A percentile compares a stretch with the other conserved stretches of the same genome.
These are phyloP conservation scores for Melanostoma mellinum DNA, from an alignment of 2,888 invertebrate genomes.

Conservation along the genomic window DNA sequence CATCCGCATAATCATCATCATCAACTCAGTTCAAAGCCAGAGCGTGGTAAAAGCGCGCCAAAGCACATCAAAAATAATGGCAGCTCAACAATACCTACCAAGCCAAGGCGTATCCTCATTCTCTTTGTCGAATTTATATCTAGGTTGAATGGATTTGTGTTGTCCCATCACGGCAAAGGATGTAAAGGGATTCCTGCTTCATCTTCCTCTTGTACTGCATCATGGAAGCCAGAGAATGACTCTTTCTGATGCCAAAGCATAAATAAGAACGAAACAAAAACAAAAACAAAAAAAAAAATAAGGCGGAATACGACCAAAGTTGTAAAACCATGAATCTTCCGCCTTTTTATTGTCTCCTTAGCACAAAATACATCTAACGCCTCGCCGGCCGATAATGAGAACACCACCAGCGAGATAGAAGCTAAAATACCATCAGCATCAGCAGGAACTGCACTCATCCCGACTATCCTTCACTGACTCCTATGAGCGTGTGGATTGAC, in stretches of 20 bases:
- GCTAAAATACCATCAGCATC: constrained; percentile 26
- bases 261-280: constrained; percentile 17
- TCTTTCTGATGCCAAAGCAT: constrained; percentile 52
- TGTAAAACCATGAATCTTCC: constrained; percentile 66
- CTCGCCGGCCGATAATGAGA: constrained; percentile 64
- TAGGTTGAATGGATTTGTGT: constrained; percentile 56
- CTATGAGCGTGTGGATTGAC: constrained; percentile 37
- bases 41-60: constrained; percentile 42
- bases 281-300: constrained; percentile 32
- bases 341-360: constrained; percentile 64
- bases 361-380: constrained; percentile 60
- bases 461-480: background rate
- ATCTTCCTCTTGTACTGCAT: constrained; percentile 34
- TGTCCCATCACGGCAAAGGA: constrained; percentile 33
- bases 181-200: constrained; percentile 55
- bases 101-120: constrained; percentile 39
- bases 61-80: constrained; percentile 61
- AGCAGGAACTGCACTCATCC: constrained; percentile 5
- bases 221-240: constrained; percentile 33
- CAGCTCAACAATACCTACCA: constrained; percentile 53
- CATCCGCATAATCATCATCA: constrained; percentile 55
- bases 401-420: constrained; percentile 30
- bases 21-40: constrained; percentile 23
- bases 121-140: constrained; percentile 48
- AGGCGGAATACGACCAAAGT: constrained; percentile 44